phyloP scores from a whole-genome alignment of 2,113 vertebrate genomes.

The Accipiter cooperii region DNA sequence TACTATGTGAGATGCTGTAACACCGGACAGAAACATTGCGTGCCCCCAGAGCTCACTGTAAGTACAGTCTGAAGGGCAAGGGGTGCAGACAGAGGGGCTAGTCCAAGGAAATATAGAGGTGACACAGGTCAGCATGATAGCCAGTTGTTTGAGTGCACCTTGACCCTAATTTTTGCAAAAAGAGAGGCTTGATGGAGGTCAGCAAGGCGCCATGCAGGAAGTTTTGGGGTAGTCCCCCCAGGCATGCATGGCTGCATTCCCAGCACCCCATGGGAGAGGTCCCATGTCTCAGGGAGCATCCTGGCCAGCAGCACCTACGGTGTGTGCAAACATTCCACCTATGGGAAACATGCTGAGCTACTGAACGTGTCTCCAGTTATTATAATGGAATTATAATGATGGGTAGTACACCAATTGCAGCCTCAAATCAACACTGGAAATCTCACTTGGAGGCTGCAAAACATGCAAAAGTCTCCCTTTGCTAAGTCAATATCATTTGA shows the following conservation, averaged over 20 bases:
- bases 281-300: background rate
- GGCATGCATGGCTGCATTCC: background rate
- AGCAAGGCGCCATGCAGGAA: background rate
- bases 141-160: background rate
- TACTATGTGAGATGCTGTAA: background rate
- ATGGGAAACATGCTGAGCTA: background rate
- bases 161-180: background rate
- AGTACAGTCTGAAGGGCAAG: background rate
- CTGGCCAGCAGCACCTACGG: background rate
- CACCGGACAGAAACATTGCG: background rate
- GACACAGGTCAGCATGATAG: background rate
- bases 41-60: background rate
- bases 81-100: background rate
- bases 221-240: background rate
- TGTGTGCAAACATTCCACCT: background rate
- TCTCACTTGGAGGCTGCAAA: background rate
- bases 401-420: background rate
- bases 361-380: background rate
- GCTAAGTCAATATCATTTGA: background rate
- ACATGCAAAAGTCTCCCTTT: background rate
- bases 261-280: background rate
- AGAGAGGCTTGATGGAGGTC: background rate
- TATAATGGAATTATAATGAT: slow-evolving; percentile 19
- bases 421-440: background rate
- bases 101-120: background rate